Percentiles rank a stretch among this genome's conserved stretches.
Conservation (phyloP, 2,888 invertebrate species). For the Coelinius sp. region DNA sequence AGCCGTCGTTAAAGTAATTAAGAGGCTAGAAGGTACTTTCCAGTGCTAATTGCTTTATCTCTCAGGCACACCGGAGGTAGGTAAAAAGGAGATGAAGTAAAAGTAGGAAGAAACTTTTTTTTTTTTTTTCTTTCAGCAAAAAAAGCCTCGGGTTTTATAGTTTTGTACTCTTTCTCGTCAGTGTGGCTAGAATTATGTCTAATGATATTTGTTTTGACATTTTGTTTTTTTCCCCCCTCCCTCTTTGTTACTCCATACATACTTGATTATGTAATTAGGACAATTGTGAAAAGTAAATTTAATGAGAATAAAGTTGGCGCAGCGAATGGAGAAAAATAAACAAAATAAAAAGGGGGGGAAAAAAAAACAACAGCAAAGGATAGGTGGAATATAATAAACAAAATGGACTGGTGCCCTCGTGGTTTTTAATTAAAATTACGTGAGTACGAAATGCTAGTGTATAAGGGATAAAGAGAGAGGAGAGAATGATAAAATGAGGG, state of each 20-base stretch:
- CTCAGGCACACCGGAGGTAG: slow-evolving; percentile 2
- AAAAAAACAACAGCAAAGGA: neutral
- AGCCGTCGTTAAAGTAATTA: slow-evolving; percentile 36
- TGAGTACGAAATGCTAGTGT: slow-evolving; percentile 3
- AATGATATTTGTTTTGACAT: neutral
- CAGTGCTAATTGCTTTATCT: slow-evolving; percentile 38
- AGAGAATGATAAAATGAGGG: slow-evolving; percentile 1
- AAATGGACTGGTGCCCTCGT: slow-evolving; percentile 33
- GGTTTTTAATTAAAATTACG: slow-evolving; percentile 42
- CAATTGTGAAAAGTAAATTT: slow-evolving; percentile 28
- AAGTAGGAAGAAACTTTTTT: slow-evolving; percentile 4
- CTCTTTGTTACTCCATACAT: neutral
- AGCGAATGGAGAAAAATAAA: slow-evolving; percentile 20
- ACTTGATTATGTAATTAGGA: slow-evolving; percentile 17
- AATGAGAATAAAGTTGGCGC: slow-evolving; percentile 20
- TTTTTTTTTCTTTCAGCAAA: too few relatives aligned
- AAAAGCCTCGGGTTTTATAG: neutral
- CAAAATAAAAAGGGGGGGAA: too few relatives aligned
- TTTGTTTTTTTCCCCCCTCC: neutral
- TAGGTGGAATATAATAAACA: slow-evolving; percentile 30
- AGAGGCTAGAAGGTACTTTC: slow-evolving; percentile 17
- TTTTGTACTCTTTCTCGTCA: slow-evolving; percentile 1
- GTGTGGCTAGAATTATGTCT: neutral
- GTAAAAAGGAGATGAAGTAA: neutral
- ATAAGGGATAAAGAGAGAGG: slow-evolving; percentile 13